phyloP scores from a whole-genome alignment of 2,888 invertebrate genomes.

The Heliconius erato region DNA sequence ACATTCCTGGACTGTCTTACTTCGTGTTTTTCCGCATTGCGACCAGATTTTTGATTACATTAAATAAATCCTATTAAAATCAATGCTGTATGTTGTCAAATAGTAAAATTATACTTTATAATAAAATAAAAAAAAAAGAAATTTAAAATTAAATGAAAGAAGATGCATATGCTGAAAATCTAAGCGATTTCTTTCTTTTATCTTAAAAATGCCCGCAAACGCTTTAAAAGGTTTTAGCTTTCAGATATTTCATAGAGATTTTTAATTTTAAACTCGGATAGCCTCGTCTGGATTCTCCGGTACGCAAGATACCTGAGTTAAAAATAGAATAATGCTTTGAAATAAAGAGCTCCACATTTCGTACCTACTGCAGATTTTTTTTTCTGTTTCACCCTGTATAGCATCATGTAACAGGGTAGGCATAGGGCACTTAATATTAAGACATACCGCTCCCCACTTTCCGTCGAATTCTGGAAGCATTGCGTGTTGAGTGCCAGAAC shows the following conservation, averaged over 20 bases:
- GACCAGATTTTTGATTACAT: constrained; percentile 65
- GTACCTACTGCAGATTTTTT: constrained; percentile 57
- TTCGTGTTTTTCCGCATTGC: constrained; percentile 70
- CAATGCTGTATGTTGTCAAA: constrained; percentile 47
- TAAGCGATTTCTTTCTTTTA: constrained; percentile 27
- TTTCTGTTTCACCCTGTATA: no score
- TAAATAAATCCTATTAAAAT: constrained; percentile 62
- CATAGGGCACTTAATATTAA: no score
- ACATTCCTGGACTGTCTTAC: constrained; percentile 63
- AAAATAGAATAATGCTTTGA: constrained; percentile 67
- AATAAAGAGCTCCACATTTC: constrained; percentile 67
- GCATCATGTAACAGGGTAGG: no score
- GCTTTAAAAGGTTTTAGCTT: constrained; percentile 60
- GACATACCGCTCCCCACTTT: no score
- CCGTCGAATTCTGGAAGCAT: no score
- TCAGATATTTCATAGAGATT: constrained; percentile 65
- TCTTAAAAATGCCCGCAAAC: constrained; percentile 32
- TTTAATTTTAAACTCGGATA: constrained; percentile 64
- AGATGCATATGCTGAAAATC: constrained; percentile 6
- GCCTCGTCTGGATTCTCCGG: constrained; percentile 60
- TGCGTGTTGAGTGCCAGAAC: no score
- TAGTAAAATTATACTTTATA: not conserved
- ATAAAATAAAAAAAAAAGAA: not conserved
- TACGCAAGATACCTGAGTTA: constrained; percentile 65
- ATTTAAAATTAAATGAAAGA: constrained; percentile 11